Evolutionary conservation across 2,888 invertebrate genomes (phyloP).

Genomic region (Pseudolycoriella hygida): DNA sequence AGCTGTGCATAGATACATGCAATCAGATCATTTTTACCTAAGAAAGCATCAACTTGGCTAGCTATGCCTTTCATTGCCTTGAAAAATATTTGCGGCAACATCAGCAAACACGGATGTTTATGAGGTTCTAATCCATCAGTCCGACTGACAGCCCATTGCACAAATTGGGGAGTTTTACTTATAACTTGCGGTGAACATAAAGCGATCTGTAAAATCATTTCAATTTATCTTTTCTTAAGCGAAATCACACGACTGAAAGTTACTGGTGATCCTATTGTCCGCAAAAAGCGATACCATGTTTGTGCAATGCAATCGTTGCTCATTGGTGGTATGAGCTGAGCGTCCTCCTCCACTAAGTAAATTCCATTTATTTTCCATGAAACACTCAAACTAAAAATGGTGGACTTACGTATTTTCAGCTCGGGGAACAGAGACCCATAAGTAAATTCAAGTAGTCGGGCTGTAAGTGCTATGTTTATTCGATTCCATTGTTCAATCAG

Average conservation of each 20-base stretch:
- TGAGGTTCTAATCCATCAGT: constrained; percentile 72
- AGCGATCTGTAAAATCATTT: constrained; percentile 56
- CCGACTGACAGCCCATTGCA: constrained; percentile 64
- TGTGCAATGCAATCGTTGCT: constrained; percentile 80
- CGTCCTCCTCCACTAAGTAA: constrained; percentile 63
- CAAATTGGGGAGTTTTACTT: constrained; percentile 42
- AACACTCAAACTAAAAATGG: no score
- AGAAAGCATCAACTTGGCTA: constrained; percentile 84
- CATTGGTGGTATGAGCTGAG: constrained; percentile 66
- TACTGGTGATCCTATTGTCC: constrained; percentile 78
- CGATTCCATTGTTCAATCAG: constrained; percentile 91
- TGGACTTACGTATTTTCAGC: constrained; percentile 62
- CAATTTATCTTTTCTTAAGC: no score
- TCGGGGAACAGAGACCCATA: constrained; percentile 74
- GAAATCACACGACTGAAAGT: no score
- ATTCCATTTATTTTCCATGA: no score
- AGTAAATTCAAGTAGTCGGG: constrained; percentile 67
- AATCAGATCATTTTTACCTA: constrained; percentile 42
- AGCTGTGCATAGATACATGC: background rate
- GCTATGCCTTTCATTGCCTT: constrained; percentile 88
- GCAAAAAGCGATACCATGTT: constrained; percentile 88
- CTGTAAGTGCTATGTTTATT: constrained; percentile 76
- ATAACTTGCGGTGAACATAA: constrained; percentile 70
- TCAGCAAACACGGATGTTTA: constrained; percentile 72
- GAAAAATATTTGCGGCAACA: constrained; percentile 75